phyloP scores from a whole-genome alignment of 37 sponge, comb jelly and placozoan genomes.

The Oopsacas minuta region DNA sequence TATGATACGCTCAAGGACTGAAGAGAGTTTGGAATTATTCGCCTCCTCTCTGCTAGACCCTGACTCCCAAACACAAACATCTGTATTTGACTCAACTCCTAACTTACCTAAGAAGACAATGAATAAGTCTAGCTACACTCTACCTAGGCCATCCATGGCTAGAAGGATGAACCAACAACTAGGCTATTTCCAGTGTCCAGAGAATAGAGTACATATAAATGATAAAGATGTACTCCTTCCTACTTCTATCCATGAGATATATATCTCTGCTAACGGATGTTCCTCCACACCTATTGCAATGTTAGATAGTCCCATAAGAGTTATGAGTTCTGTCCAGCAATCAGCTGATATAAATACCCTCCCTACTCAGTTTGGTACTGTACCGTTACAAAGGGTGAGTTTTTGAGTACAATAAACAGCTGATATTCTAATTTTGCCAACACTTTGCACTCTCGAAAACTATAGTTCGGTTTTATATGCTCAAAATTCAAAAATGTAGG shows the following conservation, averaged over 20 bases:
- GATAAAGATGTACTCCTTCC: neutral
- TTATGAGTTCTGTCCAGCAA: neutral
- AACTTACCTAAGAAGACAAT: neutral
- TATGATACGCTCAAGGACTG: neutral
- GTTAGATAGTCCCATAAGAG: neutral
- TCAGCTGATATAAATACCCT: neutral
- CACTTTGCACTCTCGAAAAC: no score
- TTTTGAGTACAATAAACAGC: neutral
- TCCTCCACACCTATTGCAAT: neutral
- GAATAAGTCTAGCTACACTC: neutral
- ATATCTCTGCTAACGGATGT: slow-evolving; percentile 5
- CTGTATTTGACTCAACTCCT: neutral
- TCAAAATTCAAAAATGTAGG: no score
- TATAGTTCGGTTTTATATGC: no score
- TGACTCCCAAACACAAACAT: neutral
- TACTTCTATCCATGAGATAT: neutral
- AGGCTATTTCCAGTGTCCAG: neutral
- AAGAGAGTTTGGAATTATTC: neutral
- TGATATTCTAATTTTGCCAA: no score
- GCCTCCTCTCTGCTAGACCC: neutral
- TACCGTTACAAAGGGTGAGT: slow-evolving; percentile 9
- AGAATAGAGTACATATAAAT: neutral
- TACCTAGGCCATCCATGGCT: neutral
- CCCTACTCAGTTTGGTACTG: slow-evolving; percentile 1
- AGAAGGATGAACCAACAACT: neutral